A percentile compares a stretch with the other conserved stretches of the same genome.
Evolutionary conservation across 2,797 vertebrate genomes (phyloP).

Genomic region (Capromys pilorides): DNA sequence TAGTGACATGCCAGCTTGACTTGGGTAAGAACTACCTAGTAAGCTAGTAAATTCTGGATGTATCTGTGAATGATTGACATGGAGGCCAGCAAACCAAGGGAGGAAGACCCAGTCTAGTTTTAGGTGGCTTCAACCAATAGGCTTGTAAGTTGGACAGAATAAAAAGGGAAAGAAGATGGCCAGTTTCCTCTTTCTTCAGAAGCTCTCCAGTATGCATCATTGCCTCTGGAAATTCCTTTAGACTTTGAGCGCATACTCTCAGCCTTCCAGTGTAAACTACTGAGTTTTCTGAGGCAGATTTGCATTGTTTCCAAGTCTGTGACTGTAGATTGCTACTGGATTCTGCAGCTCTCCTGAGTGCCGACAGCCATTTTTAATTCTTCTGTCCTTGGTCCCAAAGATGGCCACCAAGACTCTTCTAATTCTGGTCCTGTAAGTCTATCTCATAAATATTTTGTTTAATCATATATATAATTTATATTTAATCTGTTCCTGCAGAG

Average conservation of each 20-base stretch:
- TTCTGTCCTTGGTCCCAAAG: not conserved
- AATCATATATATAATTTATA: not conserved
- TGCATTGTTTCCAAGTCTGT: not conserved
- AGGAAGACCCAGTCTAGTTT: not conserved
- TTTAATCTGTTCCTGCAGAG: not conserved
- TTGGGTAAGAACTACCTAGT: not conserved
- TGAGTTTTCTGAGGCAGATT: not conserved
- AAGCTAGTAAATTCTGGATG: not conserved
- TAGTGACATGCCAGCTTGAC: not conserved
- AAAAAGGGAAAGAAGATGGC: not conserved
- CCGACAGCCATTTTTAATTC: not conserved
- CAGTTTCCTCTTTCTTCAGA: not conserved
- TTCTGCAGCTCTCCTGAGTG: not conserved
- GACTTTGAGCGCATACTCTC: not conserved
- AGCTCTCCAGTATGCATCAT: not conserved
- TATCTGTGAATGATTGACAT: not conserved
- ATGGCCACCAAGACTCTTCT: not conserved
- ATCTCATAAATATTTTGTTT: not conserved
- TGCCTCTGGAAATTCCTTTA: not conserved
- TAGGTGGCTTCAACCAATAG: not conserved
- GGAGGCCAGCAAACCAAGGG: not conserved
- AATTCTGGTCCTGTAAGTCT: not conserved
- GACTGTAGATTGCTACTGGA: not conserved
- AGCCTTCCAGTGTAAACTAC: not conserved
- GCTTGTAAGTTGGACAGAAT: not conserved